phyloP scores from a whole-genome alignment of 1,140 invertebrate species.

The Eumaeus atala region DNA sequence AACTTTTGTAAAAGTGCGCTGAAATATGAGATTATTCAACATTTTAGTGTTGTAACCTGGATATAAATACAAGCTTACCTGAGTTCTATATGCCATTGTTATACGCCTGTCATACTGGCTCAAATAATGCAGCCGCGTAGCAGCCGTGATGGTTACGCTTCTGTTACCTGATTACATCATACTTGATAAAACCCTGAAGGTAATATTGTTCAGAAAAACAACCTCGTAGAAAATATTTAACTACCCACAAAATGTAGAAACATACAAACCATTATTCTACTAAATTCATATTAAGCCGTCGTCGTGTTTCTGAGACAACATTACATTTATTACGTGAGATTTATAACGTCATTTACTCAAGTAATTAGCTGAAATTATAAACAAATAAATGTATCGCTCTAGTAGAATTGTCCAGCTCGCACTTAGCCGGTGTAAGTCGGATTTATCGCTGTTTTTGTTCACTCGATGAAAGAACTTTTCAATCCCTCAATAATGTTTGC shows the following conservation, averaged over 20 bases:
- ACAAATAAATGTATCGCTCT: slow-evolving; percentile 24
- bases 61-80: neutral
- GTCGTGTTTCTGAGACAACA: neutral
- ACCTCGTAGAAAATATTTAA: no score
- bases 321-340: neutral
- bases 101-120: no score
- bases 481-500: slow-evolving; percentile 54
- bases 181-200: no score
- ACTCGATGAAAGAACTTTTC: slow-evolving; percentile 43
- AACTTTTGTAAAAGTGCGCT: slow-evolving; percentile 8
- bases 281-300: no score
- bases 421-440: slow-evolving; percentile 44
- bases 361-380: slow-evolving; percentile 25
- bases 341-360: slow-evolving; percentile 11
- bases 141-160: no score
- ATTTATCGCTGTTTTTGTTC: slow-evolving; percentile 66
- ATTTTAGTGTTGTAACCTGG: neutral
- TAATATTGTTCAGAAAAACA: no score
- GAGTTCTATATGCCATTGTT: no score
- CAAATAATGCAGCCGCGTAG: no score
- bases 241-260: neutral
- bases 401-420: slow-evolving; percentile 34
- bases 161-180: no score
- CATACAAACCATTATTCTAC: no score
- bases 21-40: slow-evolving; percentile 10